These are phyloP conservation scores for Nothoprocta perdicaria DNA, from an alignment of 2,113 vertebrate species.

Conservation along the genomic window DNA sequence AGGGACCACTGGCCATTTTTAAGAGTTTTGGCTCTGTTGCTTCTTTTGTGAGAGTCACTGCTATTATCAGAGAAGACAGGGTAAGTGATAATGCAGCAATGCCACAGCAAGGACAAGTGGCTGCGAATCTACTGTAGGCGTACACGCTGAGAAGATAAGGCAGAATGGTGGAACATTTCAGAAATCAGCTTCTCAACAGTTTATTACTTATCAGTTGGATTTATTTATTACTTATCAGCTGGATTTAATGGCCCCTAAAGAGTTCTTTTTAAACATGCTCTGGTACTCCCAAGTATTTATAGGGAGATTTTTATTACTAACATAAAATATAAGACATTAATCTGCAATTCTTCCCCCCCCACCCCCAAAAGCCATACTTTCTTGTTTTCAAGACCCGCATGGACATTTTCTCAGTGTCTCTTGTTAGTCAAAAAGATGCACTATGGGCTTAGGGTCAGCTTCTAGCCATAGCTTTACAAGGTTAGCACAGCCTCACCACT, in stretches of 20 bases:
- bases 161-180: background rate
- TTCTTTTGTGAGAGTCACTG: rapidly evolving
- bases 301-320: background rate
- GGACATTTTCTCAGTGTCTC: background rate
- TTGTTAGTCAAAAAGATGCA: background rate
- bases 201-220: background rate
- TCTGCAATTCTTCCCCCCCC: background rate
- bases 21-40: background rate
- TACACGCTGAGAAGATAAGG: background rate
- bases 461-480: background rate
- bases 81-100: background rate
- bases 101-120: rapidly evolving
- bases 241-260: background rate
- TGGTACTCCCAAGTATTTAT: background rate
- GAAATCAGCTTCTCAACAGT: background rate
- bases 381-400: background rate
- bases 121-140: rapidly evolving
- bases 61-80: background rate
- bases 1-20: background rate
- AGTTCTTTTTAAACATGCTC: background rate
- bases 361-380: background rate
- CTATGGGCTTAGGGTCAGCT: background rate
- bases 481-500: background rate
- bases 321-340: background rate
- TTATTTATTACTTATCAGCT: background rate